Evolutionary conservation across 2,113 vertebrate genomes (phyloP).

Genomic region (Microcebus griseorufus): DNA sequence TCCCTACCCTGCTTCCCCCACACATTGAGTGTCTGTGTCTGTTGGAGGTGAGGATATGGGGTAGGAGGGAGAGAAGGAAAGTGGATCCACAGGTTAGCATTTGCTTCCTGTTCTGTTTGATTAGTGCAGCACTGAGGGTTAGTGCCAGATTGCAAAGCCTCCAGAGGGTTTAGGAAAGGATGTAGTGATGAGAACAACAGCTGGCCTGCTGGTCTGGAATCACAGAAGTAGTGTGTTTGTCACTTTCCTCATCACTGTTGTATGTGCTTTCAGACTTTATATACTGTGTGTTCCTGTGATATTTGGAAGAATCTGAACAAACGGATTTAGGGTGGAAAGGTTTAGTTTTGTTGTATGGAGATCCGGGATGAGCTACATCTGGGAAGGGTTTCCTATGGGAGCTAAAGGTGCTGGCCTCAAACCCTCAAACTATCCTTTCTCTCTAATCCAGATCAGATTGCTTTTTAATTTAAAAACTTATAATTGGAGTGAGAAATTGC

Average conservation of each 20-base stretch:
- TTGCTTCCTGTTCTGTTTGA: conserved; percentile 45
- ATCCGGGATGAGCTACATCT: conserved; percentile 40
- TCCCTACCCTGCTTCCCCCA: neutral
- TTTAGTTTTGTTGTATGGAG: conserved; percentile 58
- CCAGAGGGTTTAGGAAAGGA: neutral
- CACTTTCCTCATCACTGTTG: conserved; percentile 72
- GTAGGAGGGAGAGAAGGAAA: conserved; percentile 36
- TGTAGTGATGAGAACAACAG: conserved; percentile 65
- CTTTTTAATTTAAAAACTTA: neutral
- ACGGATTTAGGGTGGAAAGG: conserved; percentile 64
- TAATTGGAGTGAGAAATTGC: neutral
- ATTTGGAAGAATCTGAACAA: conserved; percentile 72
- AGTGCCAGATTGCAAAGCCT: conserved; percentile 58
- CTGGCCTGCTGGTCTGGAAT: conserved; percentile 69
- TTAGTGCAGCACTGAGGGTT: neutral
- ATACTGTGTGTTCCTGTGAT: conserved; percentile 61
- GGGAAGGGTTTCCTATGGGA: conserved; percentile 42
- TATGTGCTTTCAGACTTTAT: conserved; percentile 63
- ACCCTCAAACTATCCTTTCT: conserved; percentile 44
- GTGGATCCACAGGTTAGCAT: conserved; percentile 41
- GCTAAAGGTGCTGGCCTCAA: conserved; percentile 43
- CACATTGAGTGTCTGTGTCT: neutral
- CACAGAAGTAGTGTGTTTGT: conserved; percentile 66
- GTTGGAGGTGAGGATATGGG: neutral
- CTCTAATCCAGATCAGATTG: neutral